These are phyloP conservation scores for Camelus bactrianus DNA, from an alignment of 2,113 vertebrate genomes.

Conservation along the genomic window DNA sequence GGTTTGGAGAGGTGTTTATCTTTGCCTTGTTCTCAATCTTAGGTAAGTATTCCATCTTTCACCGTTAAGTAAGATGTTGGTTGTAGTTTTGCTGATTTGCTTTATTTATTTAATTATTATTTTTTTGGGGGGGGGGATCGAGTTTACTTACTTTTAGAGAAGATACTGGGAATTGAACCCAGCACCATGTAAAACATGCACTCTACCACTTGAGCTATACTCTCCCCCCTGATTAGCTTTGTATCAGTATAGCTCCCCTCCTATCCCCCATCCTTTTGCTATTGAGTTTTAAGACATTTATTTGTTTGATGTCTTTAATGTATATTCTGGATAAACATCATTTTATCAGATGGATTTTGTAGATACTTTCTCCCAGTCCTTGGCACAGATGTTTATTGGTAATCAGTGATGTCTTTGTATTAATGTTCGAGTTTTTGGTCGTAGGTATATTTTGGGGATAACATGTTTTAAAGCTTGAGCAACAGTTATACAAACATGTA, in stretches of 20 bases:
- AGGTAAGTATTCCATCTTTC: not conserved
- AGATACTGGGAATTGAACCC: no score
- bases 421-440: not conserved
- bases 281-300: not conserved
- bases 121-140: no score
- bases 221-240: not conserved
- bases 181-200: no score
- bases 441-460: not conserved
- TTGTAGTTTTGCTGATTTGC: not conserved
- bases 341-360: conserved; percentile 13
- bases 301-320: not conserved
- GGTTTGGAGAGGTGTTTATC: not conserved
- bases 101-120: not conserved
- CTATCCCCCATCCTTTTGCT: not conserved
- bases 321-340: not conserved
- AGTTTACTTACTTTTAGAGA: no score
- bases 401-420: not conserved
- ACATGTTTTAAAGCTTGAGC: not conserved
- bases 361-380: not conserved
- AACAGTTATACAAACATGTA: not conserved
- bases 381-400: not conserved
- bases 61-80: not conserved
- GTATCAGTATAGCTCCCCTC: not conserved
- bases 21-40: not conserved
- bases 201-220: no score